Conservation (phyloP, 2,113 vertebrate species). For the Plecotus auritus region DNA sequence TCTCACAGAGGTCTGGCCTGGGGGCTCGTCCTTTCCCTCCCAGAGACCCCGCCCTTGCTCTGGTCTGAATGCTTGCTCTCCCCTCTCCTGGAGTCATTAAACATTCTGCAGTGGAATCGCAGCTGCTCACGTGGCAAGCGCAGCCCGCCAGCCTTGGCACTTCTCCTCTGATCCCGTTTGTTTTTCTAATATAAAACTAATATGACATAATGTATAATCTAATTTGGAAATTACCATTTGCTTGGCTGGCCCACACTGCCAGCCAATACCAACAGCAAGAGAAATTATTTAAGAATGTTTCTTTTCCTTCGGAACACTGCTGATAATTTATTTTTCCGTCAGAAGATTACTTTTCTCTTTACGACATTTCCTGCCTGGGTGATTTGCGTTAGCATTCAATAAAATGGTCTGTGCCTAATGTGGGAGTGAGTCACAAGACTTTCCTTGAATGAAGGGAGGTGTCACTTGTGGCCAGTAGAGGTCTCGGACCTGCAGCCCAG, state of each 20-base stretch:
- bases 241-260: constrained; percentile 68
- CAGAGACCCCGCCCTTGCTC: background rate
- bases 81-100: constrained; percentile 16
- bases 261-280: constrained; percentile 77
- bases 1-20: background rate
- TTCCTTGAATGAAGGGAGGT: background rate
- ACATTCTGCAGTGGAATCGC: constrained; percentile 42
- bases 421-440: background rate
- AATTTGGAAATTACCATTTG: constrained; percentile 79
- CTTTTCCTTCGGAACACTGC: constrained; percentile 75
- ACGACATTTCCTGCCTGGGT: constrained; percentile 72
- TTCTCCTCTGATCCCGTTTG: constrained; percentile 74
- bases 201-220: constrained; percentile 80
- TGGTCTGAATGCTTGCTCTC: background rate
- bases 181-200: constrained; percentile 79
- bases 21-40: background rate
- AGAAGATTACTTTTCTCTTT: constrained; percentile 78
- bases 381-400: constrained; percentile 66
- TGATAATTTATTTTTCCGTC: constrained; percentile 79
- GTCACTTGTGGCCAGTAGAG: background rate
- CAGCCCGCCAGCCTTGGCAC: constrained; percentile 66
- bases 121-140: constrained; percentile 28
- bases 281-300: constrained; percentile 76
- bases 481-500: background rate
- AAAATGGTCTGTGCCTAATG: constrained; percentile 63